phyloP scores from a whole-genome alignment of 64 coral and sea anemone genomes.

The Montipora capricornis region DNA sequence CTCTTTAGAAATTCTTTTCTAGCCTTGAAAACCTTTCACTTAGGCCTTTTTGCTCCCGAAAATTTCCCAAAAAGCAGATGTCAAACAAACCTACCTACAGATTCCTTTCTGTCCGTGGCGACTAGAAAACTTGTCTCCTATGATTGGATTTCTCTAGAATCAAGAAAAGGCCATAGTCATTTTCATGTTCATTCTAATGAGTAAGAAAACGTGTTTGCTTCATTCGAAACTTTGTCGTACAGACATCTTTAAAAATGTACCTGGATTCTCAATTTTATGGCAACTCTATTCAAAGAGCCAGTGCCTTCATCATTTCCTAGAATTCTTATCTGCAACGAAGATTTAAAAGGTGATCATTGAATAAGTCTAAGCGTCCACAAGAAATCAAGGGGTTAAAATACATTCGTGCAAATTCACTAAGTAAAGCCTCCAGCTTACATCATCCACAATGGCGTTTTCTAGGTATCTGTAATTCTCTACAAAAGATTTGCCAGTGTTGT shows the following conservation, averaged over 20 bases:
- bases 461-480: slow-evolving; percentile 82
- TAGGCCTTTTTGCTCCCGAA: too few species aligned
- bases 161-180: neutral
- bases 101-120: slow-evolving; percentile 99
- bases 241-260: neutral
- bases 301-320: slow-evolving; percentile 86
- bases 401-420: neutral
- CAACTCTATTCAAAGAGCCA: slow-evolving; percentile 70
- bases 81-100: slow-evolving; percentile 75
- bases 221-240: too few species aligned
- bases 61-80: neutral
- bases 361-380: neutral
- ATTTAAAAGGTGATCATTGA: neutral
- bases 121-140: slow-evolving; percentile 99
- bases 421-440: slow-evolving; percentile 57
- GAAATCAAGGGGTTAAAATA: neutral
- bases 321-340: slow-evolving; percentile 82
- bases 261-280: slow-evolving; percentile 95
- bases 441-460: slow-evolving; percentile 86
- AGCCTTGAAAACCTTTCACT: too few species aligned
- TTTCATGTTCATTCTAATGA: neutral
- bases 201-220: too few species aligned
- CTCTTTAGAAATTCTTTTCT: too few species aligned
- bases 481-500: slow-evolving; percentile 71
- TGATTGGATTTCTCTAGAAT: slow-evolving; percentile 96